Evolutionary conservation across 2,113 vertebrate species (phyloP).

Genomic region (Oryzias melastigma): DNA sequence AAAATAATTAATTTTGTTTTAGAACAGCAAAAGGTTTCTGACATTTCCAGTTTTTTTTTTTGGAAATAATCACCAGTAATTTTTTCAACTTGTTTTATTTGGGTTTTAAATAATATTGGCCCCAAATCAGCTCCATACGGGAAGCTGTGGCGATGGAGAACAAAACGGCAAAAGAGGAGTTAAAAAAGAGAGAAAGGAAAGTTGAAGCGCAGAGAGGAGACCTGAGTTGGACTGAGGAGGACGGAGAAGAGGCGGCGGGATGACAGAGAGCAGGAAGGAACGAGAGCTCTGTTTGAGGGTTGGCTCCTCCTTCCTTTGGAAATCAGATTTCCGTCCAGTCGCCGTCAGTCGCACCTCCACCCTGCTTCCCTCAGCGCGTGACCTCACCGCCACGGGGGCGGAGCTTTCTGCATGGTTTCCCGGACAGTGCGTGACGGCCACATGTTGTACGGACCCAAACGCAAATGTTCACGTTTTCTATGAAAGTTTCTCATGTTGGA

Average conservation of each 20-base stretch:
- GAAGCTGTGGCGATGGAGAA: no score
- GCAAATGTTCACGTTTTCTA: no score
- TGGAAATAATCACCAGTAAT: no score
- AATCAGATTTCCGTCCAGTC: constrained; percentile 48
- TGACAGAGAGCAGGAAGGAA: constrained; percentile 7
- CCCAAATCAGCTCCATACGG: no score
- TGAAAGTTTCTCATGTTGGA: not conserved
- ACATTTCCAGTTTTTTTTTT: no score
- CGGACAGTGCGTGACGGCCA: not conserved
- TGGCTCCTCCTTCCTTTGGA: constrained; percentile 50
- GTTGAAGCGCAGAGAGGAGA: constrained; percentile 23
- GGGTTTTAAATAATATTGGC: no score
- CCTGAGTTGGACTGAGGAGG: constrained; percentile 25
- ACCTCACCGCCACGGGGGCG: not conserved
- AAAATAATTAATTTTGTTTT: no score
- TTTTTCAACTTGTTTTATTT: no score
- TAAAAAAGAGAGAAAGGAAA: not conserved
- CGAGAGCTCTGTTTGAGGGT: constrained; percentile 54
- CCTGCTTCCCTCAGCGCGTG: constrained; percentile 8
- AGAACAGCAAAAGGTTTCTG: no score
- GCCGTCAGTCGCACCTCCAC: constrained; percentile 42
- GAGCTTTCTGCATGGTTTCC: not conserved
- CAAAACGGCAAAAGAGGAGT: no score
- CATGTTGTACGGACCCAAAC: not conserved
- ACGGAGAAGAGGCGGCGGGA: constrained; percentile 13